phyloP scores from a whole-genome alignment of 2,797 vertebrate genomes.

The Pristis pectinata region DNA sequence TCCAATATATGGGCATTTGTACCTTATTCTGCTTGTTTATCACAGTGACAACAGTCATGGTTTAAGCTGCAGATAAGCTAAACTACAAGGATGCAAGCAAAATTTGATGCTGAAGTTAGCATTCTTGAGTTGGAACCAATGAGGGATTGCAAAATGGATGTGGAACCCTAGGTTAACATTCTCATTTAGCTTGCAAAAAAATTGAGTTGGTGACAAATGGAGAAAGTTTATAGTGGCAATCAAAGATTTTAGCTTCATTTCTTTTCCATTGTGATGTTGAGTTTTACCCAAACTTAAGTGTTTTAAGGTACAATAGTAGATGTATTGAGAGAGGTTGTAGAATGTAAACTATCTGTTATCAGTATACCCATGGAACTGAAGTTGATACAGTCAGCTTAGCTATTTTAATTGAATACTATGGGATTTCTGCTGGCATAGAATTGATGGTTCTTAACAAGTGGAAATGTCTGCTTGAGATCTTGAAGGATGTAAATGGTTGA shows the following conservation, averaged over 20 bases:
- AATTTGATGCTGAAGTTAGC: not conserved
- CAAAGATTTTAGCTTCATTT: not conserved
- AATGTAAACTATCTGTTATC: not conserved
- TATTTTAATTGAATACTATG: not conserved
- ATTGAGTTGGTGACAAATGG: not conserved
- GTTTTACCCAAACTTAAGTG: not conserved
- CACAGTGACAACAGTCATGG: not conserved
- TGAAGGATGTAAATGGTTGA: not conserved
- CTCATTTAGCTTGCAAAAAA: not conserved
- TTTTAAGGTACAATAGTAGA: not conserved
- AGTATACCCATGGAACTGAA: not conserved
- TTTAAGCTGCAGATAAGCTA: not conserved
- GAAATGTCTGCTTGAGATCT: not conserved
- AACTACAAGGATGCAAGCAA: not conserved
- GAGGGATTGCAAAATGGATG: not conserved
- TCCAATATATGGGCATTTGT: not conserved
- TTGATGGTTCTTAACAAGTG: not conserved
- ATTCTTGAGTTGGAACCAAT: not conserved
- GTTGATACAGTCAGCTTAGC: not conserved
- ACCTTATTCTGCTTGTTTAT: not conserved
- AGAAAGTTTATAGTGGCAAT: not conserved
- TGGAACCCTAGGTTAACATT: not conserved
- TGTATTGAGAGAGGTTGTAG: not conserved
- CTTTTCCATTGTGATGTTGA: not conserved
- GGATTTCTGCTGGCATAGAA: not conserved